phyloP scores from a whole-genome alignment of 35 echinoderm and acorn worm genomes.

The Ptychodera flava region DNA sequence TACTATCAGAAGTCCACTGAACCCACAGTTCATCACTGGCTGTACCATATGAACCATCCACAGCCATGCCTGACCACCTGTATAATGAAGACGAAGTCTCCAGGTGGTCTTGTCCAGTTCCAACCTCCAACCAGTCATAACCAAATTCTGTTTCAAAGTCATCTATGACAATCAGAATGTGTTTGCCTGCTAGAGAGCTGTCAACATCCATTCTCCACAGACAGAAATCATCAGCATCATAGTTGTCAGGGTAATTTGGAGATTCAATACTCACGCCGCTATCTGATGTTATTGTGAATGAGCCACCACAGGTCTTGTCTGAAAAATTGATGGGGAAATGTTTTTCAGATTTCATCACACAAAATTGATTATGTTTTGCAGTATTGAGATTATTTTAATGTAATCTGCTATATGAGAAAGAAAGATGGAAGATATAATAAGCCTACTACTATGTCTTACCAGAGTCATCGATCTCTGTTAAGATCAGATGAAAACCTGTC shows the following conservation, averaged over 20 bases:
- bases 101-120: constrained; percentile 50
- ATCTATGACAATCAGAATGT: constrained; percentile 54
- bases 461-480: not conserved
- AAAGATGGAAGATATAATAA: too few species aligned
- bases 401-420: not conserved
- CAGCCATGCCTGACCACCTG: not conserved
- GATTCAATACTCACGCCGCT: constrained; percentile 37
- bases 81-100: not conserved
- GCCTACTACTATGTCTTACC: not conserved
- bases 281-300: constrained; percentile 50
- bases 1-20: not conserved
- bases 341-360: too few species aligned
- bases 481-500: not conserved
- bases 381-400: not conserved
- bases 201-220: constrained; percentile 63
- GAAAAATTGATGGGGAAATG: not conserved
- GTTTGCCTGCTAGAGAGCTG: constrained; percentile 38
- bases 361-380: too few species aligned
- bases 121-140: constrained; percentile 70
- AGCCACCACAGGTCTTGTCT: constrained; percentile 7
- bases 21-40: not conserved
- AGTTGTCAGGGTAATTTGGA: constrained; percentile 57
- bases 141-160: constrained; percentile 51
- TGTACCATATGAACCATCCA: not conserved
- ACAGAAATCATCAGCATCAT: constrained; percentile 57